Evolutionary conservation across 2,888 invertebrate genomes (phyloP).

Genomic region (Petrolisthes cinctipes): DNA sequence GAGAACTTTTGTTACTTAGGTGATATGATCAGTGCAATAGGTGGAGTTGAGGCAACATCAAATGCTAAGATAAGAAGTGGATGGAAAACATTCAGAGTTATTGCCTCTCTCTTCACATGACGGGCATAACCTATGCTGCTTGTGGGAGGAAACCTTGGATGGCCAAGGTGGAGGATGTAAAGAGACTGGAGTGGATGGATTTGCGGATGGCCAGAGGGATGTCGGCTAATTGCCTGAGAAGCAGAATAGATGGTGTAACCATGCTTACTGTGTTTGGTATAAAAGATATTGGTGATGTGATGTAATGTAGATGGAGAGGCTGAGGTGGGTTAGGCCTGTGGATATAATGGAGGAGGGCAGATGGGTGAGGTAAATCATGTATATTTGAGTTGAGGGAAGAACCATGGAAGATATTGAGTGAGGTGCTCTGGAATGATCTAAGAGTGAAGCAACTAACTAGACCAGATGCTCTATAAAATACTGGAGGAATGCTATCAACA

Average conservation of each 20-base stretch:
- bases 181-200: neutral
- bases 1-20: neutral
- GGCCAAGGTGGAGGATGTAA: neutral
- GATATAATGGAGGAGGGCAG: too few species aligned
- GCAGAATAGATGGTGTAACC: too few species aligned
- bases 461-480: too few species aligned
- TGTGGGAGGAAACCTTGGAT: neutral
- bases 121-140: neutral
- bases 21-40: neutral
- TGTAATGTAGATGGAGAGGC: too few species aligned
- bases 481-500: too few species aligned
- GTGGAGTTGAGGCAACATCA: neutral
- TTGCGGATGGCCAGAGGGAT: too few species aligned
- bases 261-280: neutral
- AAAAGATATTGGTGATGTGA: too few species aligned
- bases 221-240: too few species aligned
- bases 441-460: neutral
- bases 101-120: neutral
- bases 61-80: neutral
- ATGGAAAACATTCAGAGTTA: neutral
- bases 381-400: too few species aligned
- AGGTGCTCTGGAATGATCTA: neutral
- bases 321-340: too few species aligned
- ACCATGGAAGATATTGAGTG: too few species aligned
- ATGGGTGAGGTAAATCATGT: too few species aligned